Evolutionary conservation across 2,888 invertebrate species (phyloP).

Genomic region (Blastobasis lacticolella): DNA sequence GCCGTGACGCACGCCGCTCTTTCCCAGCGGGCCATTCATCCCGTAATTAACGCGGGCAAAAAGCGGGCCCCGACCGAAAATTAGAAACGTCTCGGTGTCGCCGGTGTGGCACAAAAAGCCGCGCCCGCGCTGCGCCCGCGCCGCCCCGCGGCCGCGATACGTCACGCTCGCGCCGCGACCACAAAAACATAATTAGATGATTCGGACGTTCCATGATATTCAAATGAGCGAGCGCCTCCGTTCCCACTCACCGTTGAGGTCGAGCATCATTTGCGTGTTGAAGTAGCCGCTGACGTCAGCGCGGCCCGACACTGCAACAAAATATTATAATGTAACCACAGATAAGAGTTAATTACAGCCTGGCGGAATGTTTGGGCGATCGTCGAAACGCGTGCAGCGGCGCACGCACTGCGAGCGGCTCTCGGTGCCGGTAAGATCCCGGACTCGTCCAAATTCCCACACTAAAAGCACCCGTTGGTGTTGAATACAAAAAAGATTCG

Average conservation of each 20-base stretch:
- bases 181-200: constrained; percentile 4
- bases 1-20: constrained; percentile 17
- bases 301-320: constrained; percentile 67
- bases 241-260: constrained; percentile 60
- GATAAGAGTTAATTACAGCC: constrained; percentile 15
- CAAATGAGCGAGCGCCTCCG: constrained; percentile 21
- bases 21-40: constrained; percentile 48
- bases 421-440: too few species aligned
- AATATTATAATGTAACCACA: constrained; percentile 1
- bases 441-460: too few species aligned
- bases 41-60: constrained; percentile 64
- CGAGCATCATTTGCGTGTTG: constrained; percentile 69
- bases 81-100: constrained; percentile 62
- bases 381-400: not conserved
- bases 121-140: constrained; percentile 8
- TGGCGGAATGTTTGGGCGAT: constrained; percentile 14
- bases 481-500: too few species aligned
- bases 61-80: constrained; percentile 54
- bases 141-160: not conserved
- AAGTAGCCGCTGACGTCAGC: constrained; percentile 66
- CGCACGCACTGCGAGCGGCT: too few species aligned
- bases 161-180: constrained; percentile 6
- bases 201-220: constrained; percentile 22
- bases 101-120: constrained; percentile 36
- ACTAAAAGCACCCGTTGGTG: too few species aligned